phyloP scores from a whole-genome alignment of 1,140 invertebrate genomes.

The Paraescarpia echinospica region DNA sequence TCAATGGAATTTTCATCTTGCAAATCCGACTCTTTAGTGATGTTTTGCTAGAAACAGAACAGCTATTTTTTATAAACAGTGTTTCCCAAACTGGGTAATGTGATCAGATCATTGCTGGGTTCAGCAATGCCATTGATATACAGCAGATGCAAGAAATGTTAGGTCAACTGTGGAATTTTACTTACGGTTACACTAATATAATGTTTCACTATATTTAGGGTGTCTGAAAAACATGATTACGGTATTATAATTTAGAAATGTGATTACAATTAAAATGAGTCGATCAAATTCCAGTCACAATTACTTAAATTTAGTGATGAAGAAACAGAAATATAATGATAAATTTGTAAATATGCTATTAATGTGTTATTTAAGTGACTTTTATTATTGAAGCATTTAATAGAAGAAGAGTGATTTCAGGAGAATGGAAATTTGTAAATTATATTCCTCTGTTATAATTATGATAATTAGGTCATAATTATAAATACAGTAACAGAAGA shows the following conservation, averaged over 20 bases:
- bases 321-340: not conserved
- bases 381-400: not conserved
- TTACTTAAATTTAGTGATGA: not conserved
- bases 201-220: not conserved
- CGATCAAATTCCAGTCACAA: no score
- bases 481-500: no score
- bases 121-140: not conserved
- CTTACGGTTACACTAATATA: not conserved
- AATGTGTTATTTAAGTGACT: not conserved
- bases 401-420: no score
- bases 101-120: not conserved
- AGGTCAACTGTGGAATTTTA: not conserved
- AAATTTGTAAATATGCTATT: not conserved
- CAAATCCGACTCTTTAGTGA: not conserved
- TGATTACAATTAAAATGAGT: no score
- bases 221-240: no score
- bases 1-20: not conserved
- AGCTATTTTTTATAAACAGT: no score
- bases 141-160: not conserved
- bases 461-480: no score
- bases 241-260: no score
- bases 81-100: not conserved
- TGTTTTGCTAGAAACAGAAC: not conserved
- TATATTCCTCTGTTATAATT: no score
- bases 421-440: no score